Base-by-base conservation (phyloP, 2,888 invertebrate genomes). In the Cosmia pyralina region DNA sequence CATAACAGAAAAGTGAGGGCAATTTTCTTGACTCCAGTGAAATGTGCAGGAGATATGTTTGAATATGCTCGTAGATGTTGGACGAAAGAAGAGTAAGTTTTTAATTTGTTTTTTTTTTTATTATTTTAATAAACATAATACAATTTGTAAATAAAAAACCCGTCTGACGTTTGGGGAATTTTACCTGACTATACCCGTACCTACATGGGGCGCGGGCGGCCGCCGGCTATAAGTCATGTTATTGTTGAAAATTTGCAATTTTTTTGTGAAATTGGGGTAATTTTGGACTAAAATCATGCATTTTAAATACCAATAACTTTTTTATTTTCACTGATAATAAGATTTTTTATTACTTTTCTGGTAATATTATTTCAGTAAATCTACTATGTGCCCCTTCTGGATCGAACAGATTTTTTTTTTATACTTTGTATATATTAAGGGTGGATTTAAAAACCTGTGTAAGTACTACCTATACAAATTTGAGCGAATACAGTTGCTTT, bases 1-100 rank as follows among this genome's bases (percentile, higher is more conserved):
- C 7, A 22, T 10, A 3, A 5, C 11, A 48, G 19, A 57, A 70
- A 22, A 58, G 8, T 28, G 19, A 44, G 58, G 17, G 0, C 3
- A 0, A 0, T 70, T 4, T 1, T 72, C 0, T 5, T 0, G 3
- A 4, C 2, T 5, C 0, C 0, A 4, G n/a, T 0, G 5, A 22
- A 70, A n/a, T 71, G 71, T 50, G 0, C 71, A 58, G 4, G 0
- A 0, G 58, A 34, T 44, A n/a, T 2, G 34, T 3, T 15, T 8
- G 3, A 11, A 11, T 0, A 1, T 4, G 3, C 0, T 11, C 1
- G 0, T 8, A 28, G 17, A 44, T 72, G 72, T 44, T 15, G 2
- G 15, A 44, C 58, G 4, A 48, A 17, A 44, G 1, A 34, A n/a
- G 0, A 4, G 71, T 72, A 44, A 72, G 71, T 70, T 44, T 50